Percentiles rank a stretch among this genome's conserved stretches.
Conservation (phyloP, 2,113 vertebrate genomes). For the Redunca redunca region DNA sequence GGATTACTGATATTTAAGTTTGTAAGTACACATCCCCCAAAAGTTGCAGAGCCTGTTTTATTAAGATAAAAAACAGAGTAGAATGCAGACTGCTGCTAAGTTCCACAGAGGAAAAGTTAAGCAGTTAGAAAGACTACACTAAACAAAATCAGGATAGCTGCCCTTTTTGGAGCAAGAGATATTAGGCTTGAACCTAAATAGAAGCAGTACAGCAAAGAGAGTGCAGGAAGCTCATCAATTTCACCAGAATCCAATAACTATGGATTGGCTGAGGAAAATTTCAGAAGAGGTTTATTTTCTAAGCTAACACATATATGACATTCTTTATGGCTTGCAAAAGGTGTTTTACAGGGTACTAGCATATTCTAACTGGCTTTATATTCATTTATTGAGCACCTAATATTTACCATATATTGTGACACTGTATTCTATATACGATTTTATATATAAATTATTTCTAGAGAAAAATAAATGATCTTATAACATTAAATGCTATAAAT, state of each 20-base stretch:
- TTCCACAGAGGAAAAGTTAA: neutral
- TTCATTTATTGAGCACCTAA: conserved; percentile 18
- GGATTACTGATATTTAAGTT: neutral
- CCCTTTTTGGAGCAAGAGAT: neutral
- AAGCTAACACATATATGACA: neutral
- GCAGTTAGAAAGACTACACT: neutral
- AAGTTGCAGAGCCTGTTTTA: neutral
- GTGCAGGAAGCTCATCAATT: neutral
- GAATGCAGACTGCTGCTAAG: neutral
- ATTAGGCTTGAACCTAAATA: neutral
- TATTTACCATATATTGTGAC: neutral
- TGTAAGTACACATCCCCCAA: neutral
- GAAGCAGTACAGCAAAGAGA: neutral
- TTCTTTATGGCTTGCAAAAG: neutral
- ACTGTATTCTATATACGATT: neutral
- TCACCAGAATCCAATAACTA: neutral
- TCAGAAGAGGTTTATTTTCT: conserved; percentile 18
- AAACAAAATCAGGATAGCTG: neutral
- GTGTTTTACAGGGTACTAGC: neutral
- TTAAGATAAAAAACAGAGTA: neutral
- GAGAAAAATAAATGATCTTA: neutral
- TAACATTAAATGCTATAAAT: conserved; percentile 27
- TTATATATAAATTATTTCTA: conserved; percentile 18
- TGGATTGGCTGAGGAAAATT: neutral
- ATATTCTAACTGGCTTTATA: neutral